These are phyloP conservation scores for Diarsia brunnea DNA, from an alignment of 2,888 invertebrate species.

Conservation along the genomic window DNA sequence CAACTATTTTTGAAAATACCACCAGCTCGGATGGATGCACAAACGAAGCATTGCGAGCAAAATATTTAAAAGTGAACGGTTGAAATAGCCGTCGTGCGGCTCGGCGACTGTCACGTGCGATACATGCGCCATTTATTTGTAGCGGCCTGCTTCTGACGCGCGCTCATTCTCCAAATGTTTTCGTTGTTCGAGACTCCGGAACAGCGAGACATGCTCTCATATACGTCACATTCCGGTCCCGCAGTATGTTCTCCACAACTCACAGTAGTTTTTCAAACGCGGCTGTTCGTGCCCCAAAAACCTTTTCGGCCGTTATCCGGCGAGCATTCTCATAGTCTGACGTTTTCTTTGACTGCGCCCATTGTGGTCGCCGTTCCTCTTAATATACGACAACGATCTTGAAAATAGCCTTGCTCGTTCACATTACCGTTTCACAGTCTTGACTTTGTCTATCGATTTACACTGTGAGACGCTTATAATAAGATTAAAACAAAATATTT, in stretches of 20 bases:
- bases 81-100: slow-evolving; percentile 70
- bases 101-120: slow-evolving; percentile 69
- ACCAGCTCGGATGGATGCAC: slow-evolving; percentile 15
- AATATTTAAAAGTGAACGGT: slow-evolving; percentile 68
- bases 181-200: slow-evolving; percentile 72
- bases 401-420: slow-evolving; percentile 64
- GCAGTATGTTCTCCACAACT: slow-evolving; percentile 65
- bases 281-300: slow-evolving; percentile 69
- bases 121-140: slow-evolving; percentile 77
- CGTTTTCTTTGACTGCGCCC: slow-evolving; percentile 68
- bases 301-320: slow-evolving; percentile 67
- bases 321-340: slow-evolving; percentile 68
- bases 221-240: slow-evolving; percentile 70
- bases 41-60: slow-evolving; percentile 46
- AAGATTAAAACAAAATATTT: slow-evolving; percentile 38
- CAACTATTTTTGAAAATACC: slow-evolving; percentile 24
- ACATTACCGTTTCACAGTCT: slow-evolving; percentile 65
- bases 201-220: slow-evolving; percentile 68
- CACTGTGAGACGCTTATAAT: slow-evolving; percentile 32
- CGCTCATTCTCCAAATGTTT: slow-evolving; percentile 81
- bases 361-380: slow-evolving; percentile 66
- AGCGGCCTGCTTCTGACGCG: slow-evolving; percentile 76
- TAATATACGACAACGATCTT: slow-evolving; percentile 68
- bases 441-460: slow-evolving; percentile 38
- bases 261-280: slow-evolving; percentile 72